Conservation (phyloP, 2,797 vertebrate species). For the Luscinia luscinia region DNA sequence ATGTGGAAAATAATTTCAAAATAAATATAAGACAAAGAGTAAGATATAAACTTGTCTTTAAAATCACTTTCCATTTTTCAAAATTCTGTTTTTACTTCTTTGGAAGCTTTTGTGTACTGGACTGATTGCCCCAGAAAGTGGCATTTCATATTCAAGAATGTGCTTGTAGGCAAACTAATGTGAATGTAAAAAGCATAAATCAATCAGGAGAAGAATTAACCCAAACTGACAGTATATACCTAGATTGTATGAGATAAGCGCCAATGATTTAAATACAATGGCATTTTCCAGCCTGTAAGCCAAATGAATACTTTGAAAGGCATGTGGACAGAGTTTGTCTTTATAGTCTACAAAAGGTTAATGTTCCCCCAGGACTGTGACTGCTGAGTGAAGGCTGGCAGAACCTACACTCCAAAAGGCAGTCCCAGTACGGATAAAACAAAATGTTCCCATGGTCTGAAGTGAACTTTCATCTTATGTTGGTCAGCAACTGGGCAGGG, state of each 20-base stretch:
- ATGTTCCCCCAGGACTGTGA: neutral
- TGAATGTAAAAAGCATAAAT: neutral
- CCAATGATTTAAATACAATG: neutral
- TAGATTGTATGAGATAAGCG: neutral
- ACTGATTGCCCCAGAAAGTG: neutral
- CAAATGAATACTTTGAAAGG: neutral
- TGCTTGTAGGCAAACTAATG: neutral
- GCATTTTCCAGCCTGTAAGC: neutral
- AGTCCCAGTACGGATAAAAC: neutral
- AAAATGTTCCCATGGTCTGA: constrained; percentile 1
- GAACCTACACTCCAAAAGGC: neutral
- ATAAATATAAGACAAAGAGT: neutral
- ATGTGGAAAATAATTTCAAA: neutral
- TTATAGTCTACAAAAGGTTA: neutral
- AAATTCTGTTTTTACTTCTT: neutral
- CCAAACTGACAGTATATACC: neutral
- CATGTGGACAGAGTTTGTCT: neutral
- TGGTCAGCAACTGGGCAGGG: neutral
- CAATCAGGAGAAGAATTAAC: neutral
- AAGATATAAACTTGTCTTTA: neutral
- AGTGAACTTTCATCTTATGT: neutral
- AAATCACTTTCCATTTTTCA: neutral
- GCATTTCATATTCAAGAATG: neutral
- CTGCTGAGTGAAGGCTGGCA: neutral
- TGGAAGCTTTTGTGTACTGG: neutral